Percentiles rank a stretch among this genome's conserved stretches.
Conservation (phyloP, 2,113 vertebrate species). For the Strix aluco region DNA sequence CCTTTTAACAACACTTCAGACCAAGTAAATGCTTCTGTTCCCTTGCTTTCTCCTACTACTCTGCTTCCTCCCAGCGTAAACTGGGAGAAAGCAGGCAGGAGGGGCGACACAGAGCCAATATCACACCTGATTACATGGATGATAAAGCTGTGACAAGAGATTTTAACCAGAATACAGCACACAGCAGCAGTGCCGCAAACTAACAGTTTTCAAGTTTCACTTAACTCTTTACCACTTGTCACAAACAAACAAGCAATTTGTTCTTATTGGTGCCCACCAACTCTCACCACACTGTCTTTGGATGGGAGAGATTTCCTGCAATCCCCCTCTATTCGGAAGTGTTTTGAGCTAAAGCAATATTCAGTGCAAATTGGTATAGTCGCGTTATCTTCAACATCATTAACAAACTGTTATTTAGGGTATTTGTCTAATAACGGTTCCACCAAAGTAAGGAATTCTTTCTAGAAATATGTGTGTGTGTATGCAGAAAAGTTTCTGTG, state of each 20-base stretch:
- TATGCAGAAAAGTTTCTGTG: not conserved
- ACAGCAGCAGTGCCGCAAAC: not conserved
- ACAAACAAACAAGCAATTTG: not conserved
- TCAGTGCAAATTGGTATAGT: not conserved
- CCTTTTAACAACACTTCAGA: slow-evolving; percentile 67
- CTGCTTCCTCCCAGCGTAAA: slow-evolving; percentile 40
- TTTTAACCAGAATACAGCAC: not conserved
- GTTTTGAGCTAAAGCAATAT: not conserved
- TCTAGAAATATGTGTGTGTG: not conserved
- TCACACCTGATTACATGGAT: slow-evolving; percentile 49
- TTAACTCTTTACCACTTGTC: slow-evolving; percentile 2
- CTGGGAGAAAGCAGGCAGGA: not conserved
- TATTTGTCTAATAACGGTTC: not conserved
- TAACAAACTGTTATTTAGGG: not conserved
- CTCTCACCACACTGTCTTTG: not conserved
- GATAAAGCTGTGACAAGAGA: slow-evolving; percentile 43
- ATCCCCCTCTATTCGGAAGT: not conserved
- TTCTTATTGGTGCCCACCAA: not conserved
- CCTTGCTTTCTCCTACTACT: slow-evolving; percentile 24
- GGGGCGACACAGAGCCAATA: slow-evolving; percentile 29
- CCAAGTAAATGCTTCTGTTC: slow-evolving; percentile 49
- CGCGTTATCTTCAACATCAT: not conserved
- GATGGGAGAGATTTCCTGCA: not conserved
- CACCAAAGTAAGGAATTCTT: not conserved
- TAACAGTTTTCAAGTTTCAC: not conserved